Evolutionary conservation across 2,113 vertebrate genomes (phyloP).

Genomic region (Anolis sagrei): DNA sequence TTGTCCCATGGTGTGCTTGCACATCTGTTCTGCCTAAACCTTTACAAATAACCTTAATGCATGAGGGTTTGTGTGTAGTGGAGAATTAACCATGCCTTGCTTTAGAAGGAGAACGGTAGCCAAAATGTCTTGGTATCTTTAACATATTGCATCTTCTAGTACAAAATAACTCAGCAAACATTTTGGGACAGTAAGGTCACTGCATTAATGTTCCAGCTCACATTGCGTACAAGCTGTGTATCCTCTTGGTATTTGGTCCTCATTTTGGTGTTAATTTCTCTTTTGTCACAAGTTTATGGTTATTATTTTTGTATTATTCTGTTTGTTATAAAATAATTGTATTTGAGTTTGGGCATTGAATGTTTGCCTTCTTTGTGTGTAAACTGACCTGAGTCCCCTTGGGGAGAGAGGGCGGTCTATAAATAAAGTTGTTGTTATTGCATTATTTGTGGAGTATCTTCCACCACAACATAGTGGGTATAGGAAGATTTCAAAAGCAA

Average conservation of each 20-base stretch:
- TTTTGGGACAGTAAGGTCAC: background rate
- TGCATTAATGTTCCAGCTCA: background rate
- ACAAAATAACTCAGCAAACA: background rate
- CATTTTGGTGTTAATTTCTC: too few species aligned
- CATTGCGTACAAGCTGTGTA: background rate
- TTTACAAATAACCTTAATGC: background rate
- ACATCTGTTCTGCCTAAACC: slow-evolving; percentile 52
- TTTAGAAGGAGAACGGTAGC: background rate
- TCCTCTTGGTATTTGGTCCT: too few species aligned
- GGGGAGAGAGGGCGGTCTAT: too few species aligned
- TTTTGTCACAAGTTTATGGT: too few species aligned
- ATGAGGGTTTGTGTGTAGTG: background rate
- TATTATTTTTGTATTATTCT: too few species aligned
- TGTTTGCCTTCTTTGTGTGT: too few species aligned
- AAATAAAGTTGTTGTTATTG: too few species aligned
- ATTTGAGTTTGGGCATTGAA: too few species aligned
- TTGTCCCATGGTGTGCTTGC: slow-evolving; percentile 57
- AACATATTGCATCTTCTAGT: background rate
- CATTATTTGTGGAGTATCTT: background rate
- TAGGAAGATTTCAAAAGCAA: background rate
- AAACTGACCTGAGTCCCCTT: too few species aligned
- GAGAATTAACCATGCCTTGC: background rate
- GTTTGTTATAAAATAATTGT: too few species aligned
- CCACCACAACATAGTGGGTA: background rate
- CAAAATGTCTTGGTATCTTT: background rate